These are phyloP conservation scores for Macrosoma leucophasiata DNA, from an alignment of 2,888 invertebrate genomes.

Conservation along the genomic window DNA sequence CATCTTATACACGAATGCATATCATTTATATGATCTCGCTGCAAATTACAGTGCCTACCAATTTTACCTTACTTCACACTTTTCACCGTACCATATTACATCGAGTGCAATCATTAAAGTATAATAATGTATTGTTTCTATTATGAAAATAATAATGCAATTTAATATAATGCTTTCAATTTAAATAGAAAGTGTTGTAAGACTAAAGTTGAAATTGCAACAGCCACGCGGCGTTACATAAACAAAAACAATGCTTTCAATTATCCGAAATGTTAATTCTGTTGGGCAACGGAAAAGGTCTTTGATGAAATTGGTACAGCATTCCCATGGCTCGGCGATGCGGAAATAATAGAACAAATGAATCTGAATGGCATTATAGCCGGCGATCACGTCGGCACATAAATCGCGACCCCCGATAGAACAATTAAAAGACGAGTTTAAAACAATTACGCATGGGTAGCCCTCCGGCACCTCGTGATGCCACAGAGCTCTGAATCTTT, in stretches of 20 bases:
- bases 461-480: constrained; percentile 62
- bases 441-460: constrained; percentile 72
- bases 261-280: constrained; percentile 34
- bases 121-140: no score
- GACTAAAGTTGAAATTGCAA: no score
- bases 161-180: no score
- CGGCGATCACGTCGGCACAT: constrained; percentile 68
- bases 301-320: constrained; percentile 62
- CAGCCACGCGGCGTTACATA: no score
- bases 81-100: no score
- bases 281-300: constrained; percentile 47
- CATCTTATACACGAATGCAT: constrained; percentile 41
- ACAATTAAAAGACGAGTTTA: constrained; percentile 75
- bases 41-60: no score
- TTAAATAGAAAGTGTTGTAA: no score
- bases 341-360: constrained; percentile 70
- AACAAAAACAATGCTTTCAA: constrained; percentile 31
- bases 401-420: constrained; percentile 70
- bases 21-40: no score
- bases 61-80: no score
- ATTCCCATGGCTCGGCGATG: constrained; percentile 61
- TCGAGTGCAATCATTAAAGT: no score
- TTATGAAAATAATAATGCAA: no score
- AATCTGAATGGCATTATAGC: constrained; percentile 60
- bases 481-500: constrained; percentile 53